Base-by-base conservation (phyloP, 2,113 vertebrate genomes). In the Procavia capensis region DNA sequence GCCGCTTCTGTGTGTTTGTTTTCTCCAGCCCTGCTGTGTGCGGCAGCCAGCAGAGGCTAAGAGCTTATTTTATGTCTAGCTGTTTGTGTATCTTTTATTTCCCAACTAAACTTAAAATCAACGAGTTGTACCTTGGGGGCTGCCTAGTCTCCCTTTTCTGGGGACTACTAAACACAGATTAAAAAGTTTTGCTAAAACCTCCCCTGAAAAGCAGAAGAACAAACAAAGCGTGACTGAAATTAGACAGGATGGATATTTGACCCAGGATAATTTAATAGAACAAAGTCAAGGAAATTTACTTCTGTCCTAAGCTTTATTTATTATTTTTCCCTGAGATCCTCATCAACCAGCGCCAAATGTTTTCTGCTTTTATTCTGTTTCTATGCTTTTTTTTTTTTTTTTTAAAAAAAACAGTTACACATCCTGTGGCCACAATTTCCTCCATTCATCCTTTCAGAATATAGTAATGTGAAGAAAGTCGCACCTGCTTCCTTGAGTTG, bases 231-330 rank as follows among this genome's bases (percentile, higher is more conserved):
- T 16, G 43, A 80, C 85, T 24, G 20, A 54, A 59, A 74, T 83
- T 86, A 84, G 47, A 6, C 16, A 70, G 6, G 43, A 20, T 80
- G 11, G 45, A 90, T 90, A 81, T 82, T 92, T 93, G 66, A 88
- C 19, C 10, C 36, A 54, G n/a, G 10, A 61, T 86, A 83, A 41
- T 47, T 75, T 43, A 70, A 89, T 92, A 90, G 82, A 81, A 81
- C 72, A 92, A 93, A 94, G 83, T 57, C 36, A 70, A 92, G 91
- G 85, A 96, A 91, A 57, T 95, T 95, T 81, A 82, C 17, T 92
- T 92, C 31, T 78, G 43, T 79, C 25, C 47, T 57, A 39, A 81
- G 43, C 59, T 82, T 93, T 91, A 11, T 79, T 91, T 91, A 39
- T 92, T 94, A 50, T 93, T 95, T 94, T 36, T 83, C 24, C 43